A percentile compares a stretch with the other conserved stretches of the same genome.
phyloP scores from a whole-genome alignment of 2,797 vertebrate species.

The Netta rufina region DNA sequence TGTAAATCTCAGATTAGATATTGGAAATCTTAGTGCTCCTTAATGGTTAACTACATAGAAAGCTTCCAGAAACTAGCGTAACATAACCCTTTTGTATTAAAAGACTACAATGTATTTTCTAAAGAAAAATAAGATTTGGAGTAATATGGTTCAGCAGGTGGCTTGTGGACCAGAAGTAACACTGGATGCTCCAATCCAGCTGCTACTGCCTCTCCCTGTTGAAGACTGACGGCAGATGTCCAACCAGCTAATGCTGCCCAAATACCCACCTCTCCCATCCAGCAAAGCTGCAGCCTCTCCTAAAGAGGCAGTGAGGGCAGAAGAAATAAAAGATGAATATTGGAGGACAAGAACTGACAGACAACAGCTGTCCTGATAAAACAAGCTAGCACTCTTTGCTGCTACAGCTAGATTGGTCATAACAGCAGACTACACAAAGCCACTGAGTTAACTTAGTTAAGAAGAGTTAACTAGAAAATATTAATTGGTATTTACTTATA shows the following conservation, averaged over 20 bases:
- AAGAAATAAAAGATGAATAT: not conserved
- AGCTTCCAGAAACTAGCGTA: not conserved
- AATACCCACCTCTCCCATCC: accelerated
- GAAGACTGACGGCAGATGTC: not conserved
- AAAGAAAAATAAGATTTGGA: not conserved
- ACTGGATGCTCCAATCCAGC: not conserved
- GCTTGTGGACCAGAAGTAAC: not conserved
- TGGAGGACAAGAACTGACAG: not conserved
- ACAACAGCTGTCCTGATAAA: not conserved
- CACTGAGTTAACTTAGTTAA: not conserved
- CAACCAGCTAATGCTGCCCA: not conserved
- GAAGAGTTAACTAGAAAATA: not conserved
- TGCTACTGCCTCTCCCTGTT: not conserved
- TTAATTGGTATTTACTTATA: not conserved
- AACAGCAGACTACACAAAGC: not conserved
- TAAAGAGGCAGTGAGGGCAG: not conserved
- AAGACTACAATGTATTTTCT: not conserved
- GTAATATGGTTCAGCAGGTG: not conserved
- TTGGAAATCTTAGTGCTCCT: not conserved
- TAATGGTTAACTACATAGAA: not conserved
- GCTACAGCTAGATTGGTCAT: not conserved
- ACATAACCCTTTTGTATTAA: not conserved
- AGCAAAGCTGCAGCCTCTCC: not conserved
- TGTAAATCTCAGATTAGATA: not conserved
- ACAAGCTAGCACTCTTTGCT: not conserved